Evolutionary conservation across 2,113 vertebrate genomes (phyloP).

Genomic region (Dasyprocta punctata): DNA sequence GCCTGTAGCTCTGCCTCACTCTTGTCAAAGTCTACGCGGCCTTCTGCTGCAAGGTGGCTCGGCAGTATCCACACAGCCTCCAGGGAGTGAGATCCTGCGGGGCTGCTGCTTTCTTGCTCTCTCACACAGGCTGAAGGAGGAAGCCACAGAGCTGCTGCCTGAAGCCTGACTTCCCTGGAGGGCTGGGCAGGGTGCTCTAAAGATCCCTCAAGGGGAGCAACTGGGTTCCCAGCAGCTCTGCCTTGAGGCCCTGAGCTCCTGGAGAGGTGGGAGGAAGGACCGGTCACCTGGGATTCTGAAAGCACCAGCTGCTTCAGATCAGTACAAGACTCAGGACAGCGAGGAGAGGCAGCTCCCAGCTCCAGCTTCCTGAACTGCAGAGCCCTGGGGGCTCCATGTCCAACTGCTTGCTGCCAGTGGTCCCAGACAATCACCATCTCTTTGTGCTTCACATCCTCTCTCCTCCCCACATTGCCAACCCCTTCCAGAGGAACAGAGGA

Average conservation of each 20-base stretch:
- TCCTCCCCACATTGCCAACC: not conserved
- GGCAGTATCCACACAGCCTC: accelerated
- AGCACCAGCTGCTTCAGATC: not conserved
- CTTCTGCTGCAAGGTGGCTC: not conserved
- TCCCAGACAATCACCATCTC: too few relatives aligned
- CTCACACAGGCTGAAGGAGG: not conserved
- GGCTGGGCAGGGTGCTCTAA: not conserved
- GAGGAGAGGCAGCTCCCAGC: not conserved
- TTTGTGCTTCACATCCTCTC: not conserved
- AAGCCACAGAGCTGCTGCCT: not conserved
- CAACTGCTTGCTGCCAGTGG: not conserved
- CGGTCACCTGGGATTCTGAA: not conserved
- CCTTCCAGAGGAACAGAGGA: not conserved
- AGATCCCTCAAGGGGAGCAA: too few relatives aligned
- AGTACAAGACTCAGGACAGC: not conserved
- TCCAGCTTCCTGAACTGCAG: not conserved
- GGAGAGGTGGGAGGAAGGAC: not conserved
- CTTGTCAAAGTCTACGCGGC: accelerated
- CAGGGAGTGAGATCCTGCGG: not conserved
- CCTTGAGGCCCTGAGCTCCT: not conserved
- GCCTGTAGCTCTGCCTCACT: not conserved
- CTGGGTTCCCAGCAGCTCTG: not conserved
- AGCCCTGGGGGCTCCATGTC: not conserved
- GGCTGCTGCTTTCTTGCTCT: not conserved
- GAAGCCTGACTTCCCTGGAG: not conserved